Evolutionary conservation across 2,888 invertebrate genomes (phyloP), one percentile per base, ranked within the genome.

Genomic region (Agrochola circellaris): DNA sequence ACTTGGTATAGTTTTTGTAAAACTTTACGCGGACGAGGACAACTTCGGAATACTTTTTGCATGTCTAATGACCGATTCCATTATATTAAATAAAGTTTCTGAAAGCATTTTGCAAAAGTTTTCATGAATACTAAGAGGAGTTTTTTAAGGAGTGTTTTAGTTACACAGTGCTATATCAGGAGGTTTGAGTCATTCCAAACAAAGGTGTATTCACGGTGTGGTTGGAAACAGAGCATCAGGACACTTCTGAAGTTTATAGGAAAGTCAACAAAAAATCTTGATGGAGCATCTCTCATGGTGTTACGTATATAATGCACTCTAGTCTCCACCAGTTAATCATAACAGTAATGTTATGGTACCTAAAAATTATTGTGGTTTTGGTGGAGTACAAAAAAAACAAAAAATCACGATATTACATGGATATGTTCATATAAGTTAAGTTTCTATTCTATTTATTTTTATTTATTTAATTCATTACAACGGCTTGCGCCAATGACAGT

Each of bases 41-140:
- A 82, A 79, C 80, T 88, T 80, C 17, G 34, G 77, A 81, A 82
- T 78, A 82, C 80, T 82, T 88, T 87, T 79, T 81, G 87, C 79
- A 87, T 85, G 77, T 83, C 81, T 87, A 82, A 88, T 87, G 82
- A 77, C 77, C 73, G 80, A 85, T 87, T 83, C 85, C 75, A 80
- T 86, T 86, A 82, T 83, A 84, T 83, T 79, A 62, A 82, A 86
- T 87, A 75, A 85, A 88, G 68, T 88, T 85, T 80, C 54, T 75
- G 80, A 83, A 82, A 81, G 75, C 73, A 83, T 87, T 87, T 74
- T 82, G 74, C 69, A 13, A 79, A 86, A 88, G 79, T 85, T 86
- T 82, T 76, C 75, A 73, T 73, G 81, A 85, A 85, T 79, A 83
- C 67, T 76, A 73, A 67, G 71, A 72, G 30, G 61, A 77, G 62